Base-by-base conservation (phyloP, 2,888 invertebrate genomes). In the Rhingia rostrata region DNA sequence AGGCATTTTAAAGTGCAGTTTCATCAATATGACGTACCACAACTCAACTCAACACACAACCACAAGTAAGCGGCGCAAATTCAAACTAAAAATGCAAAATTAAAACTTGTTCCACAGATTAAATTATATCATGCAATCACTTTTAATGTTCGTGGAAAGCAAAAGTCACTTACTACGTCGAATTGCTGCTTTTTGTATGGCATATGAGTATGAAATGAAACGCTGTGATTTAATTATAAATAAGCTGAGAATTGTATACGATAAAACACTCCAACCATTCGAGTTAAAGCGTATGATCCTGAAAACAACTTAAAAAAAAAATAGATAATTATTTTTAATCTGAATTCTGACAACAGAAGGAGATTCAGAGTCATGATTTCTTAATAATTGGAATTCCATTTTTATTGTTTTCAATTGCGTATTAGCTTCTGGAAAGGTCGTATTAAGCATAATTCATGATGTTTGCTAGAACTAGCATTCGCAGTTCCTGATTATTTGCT, bases 51-150 rank as follows among this genome's bases (percentile, higher is more conserved):
- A 5, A 22, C 22, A 22, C 30, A 22, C 22, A 35, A 35, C 10
- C 39, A 37, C 3, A 7, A 70, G 22, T 2, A n/a, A 30, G 41
- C 32, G 22, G 22, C 22, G 22, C 22, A 22, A 54, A 33, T 67
- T 70, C 51, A 33, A 14, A 60, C 41, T 43, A 56, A 63, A 63
- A 73, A 63, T 39, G 56, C 35, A 66, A 49, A 70, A 69, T 47
- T 10, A 37, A 60, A 67, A 58, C 66, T 60, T 39, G 66, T 66
- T 74, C 14, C 32, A 39, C n/a, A 47, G 61, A 61, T 72, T 54
- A 54, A 49, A 64, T 66, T 64, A 58, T 64, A 60, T 4, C 66
- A 41, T 9, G 9, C 35, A 51, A 66, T 58, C 47, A 45, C 6
- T 32, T 32, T 35, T 35, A 41, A 33, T 12, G 39, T 39, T 37